Evolutionary conservation across 2,113 vertebrate species (phyloP).

Genomic region (Microtus montanus): DNA sequence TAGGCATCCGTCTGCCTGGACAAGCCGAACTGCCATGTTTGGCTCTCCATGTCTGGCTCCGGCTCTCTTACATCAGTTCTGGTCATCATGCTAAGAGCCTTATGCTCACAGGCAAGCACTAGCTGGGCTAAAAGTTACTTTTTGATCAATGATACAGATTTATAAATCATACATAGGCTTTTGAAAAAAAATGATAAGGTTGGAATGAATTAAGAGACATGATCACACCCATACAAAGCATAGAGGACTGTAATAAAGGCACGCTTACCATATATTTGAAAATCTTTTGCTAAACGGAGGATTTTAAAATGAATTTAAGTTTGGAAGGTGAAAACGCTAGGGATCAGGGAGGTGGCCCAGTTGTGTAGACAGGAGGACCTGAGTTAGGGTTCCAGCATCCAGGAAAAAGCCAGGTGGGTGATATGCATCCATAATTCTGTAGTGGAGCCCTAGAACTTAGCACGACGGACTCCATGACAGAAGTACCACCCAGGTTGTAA

Average conservation of each 20-base stretch:
- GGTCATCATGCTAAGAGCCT: too few species aligned
- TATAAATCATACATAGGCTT: not conserved
- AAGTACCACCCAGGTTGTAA: not conserved
- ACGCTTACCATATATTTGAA: not conserved
- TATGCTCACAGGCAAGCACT: not conserved
- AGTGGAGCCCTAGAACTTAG: not conserved
- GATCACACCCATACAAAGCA: not conserved
- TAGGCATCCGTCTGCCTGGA: not conserved
- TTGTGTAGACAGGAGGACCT: not conserved
- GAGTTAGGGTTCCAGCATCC: not conserved
- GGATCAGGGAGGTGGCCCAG: not conserved
- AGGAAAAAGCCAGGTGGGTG: not conserved
- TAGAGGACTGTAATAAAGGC: not conserved
- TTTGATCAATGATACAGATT: conserved; percentile 22
- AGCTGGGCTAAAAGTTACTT: not conserved
- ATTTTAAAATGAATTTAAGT: conserved; percentile 17
- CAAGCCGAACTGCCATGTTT: not conserved
- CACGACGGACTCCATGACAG: not conserved
- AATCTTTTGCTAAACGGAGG: conserved; percentile 8
- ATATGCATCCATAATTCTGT: not conserved
- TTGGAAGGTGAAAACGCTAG: not conserved
- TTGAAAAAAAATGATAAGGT: not conserved
- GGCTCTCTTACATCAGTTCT: not conserved
- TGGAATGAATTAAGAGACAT: not conserved
- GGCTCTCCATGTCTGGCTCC: too few species aligned